phyloP scores from a whole-genome alignment of 2,797 vertebrate genomes.

The Neosilurus hyrtlii region DNA sequence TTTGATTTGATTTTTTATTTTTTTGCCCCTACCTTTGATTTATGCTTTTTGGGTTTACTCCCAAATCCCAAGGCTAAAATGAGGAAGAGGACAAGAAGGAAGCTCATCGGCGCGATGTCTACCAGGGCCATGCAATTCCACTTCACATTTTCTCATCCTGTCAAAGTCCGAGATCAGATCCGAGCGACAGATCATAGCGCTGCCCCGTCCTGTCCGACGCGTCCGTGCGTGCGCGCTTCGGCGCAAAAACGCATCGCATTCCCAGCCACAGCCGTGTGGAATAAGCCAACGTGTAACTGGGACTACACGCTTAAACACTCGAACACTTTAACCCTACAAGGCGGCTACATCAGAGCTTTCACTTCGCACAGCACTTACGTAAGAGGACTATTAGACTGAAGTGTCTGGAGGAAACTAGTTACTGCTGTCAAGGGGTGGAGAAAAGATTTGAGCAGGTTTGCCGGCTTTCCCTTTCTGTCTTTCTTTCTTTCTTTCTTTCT shows the following conservation, averaged over 20 bases:
- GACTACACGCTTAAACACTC: not conserved
- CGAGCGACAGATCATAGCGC: not conserved
- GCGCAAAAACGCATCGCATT: not conserved
- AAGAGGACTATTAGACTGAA: not conserved
- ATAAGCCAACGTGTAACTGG: not conserved
- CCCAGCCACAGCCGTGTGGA: not conserved
- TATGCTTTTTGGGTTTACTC: slow-evolving; percentile 29
- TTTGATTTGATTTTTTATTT: not conserved
- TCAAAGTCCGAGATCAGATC: slow-evolving; percentile 19
- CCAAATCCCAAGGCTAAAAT: slow-evolving; percentile 30
- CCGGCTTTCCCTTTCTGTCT: not conserved
- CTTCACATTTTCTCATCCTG: slow-evolving; percentile 44
- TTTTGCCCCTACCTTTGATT: slow-evolving; percentile 40
- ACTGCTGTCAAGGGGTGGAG: not conserved
- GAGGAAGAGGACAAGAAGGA: slow-evolving; percentile 21
- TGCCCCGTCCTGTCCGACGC: not conserved
- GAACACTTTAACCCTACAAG: not conserved
- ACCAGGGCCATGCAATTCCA: slow-evolving; percentile 26
- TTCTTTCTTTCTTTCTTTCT: too few species aligned
- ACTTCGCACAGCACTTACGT: not conserved
- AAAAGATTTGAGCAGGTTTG: not conserved
- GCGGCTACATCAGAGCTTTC: not conserved
- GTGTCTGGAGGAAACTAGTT: not conserved
- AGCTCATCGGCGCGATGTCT: slow-evolving; percentile 37
- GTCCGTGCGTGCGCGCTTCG: not conserved